Conservation (phyloP, 35 echinoderm and acorn worm genomes). For the Stichopus chloronotus region DNA sequence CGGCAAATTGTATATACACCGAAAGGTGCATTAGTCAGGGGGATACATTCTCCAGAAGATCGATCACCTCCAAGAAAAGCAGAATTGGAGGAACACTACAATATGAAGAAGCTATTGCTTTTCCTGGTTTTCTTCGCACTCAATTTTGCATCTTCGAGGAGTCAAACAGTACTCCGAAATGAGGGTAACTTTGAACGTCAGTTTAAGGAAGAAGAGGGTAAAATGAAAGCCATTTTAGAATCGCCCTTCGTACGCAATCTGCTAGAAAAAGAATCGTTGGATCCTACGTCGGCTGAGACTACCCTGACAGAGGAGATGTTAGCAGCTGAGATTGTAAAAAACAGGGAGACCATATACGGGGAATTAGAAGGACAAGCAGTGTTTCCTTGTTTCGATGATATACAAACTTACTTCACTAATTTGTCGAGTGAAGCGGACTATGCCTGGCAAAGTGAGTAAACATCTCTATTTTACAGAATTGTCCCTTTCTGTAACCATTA, state of each 20-base stretch:
- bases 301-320: not conserved
- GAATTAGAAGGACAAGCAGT: not conserved
- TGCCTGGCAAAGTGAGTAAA: slow-evolving; percentile 28
- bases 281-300: not conserved
- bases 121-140: no score
- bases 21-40: no score
- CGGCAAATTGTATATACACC: no score
- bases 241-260: not conserved
- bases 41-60: no score
- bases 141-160: no score
- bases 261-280: not conserved
- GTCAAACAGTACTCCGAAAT: not conserved
- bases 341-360: not conserved
- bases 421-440: not conserved
- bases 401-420: not conserved
- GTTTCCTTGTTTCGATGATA: not conserved
- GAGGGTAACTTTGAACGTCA: not conserved
- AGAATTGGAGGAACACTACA: no score
- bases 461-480: no score
- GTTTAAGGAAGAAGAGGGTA: not conserved
- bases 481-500: no score
- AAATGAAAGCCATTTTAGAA: not conserved
- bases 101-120: no score
- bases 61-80: no score
- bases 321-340: not conserved